phyloP scores from a whole-genome alignment of 2,113 vertebrate genomes.

The Bos javanicus region DNA sequence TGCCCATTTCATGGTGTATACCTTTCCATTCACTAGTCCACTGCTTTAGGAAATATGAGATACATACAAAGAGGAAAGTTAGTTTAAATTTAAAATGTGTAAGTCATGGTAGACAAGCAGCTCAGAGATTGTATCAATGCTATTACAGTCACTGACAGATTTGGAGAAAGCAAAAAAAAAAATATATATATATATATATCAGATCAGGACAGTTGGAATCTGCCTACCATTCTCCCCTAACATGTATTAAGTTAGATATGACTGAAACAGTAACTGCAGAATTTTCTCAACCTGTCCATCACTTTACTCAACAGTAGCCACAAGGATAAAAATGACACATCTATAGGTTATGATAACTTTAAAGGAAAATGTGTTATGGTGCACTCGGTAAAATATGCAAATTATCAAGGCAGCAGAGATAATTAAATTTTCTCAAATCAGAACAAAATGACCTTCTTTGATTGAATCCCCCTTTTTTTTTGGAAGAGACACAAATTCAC shows the following conservation, averaged over 20 bases:
- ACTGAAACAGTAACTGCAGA: constrained; percentile 37
- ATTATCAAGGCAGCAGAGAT: background rate
- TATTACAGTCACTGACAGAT: constrained; percentile 47
- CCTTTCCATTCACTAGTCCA: constrained; percentile 1
- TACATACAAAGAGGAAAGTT: constrained; percentile 33
- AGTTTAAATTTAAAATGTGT: constrained; percentile 67
- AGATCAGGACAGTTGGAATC: background rate
- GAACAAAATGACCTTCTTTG: constrained; percentile 38
- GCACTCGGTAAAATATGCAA: constrained; percentile 35
- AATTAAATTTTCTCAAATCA: constrained; percentile 35
- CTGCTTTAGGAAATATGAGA: constrained; percentile 49
- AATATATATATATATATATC: background rate
- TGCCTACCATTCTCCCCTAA: background rate
- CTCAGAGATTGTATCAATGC: constrained; percentile 38
- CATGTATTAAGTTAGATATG: constrained; percentile 24
- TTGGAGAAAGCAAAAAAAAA: background rate
- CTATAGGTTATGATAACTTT: constrained; percentile 30
- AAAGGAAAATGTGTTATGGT: background rate
- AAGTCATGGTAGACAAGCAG: constrained; percentile 48
- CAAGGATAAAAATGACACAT: constrained; percentile 16
- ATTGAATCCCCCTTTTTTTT: background rate
- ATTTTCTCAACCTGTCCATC: constrained; percentile 44
- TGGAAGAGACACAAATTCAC: background rate
- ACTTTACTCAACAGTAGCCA: background rate
- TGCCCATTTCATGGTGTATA: constrained; percentile 13